phyloP scores from a whole-genome alignment of 1,140 invertebrate genomes.

The Cepaea nemoralis region DNA sequence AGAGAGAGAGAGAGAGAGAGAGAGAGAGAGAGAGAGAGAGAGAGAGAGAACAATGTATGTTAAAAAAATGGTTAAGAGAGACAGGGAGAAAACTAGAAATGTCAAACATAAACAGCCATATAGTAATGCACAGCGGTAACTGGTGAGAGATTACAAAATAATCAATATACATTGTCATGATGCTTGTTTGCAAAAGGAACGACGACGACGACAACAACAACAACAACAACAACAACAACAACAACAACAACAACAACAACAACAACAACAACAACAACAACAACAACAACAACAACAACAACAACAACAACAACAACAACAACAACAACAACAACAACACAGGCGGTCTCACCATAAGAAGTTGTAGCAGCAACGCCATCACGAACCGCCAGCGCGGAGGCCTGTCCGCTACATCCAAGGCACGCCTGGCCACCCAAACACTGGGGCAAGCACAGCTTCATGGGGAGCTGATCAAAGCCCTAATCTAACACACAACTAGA shows the following conservation, averaged over 20 bases:
- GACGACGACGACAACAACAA: too few relatives aligned
- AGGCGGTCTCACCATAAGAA: background rate
- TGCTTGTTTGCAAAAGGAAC: too few relatives aligned
- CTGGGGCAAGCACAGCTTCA: slow-evolving; percentile 43
- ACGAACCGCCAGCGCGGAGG: background rate
- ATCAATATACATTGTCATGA: too few relatives aligned
- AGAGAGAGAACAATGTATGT: too few relatives aligned
- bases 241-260: background rate
- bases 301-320: background rate
- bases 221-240: too few relatives aligned
- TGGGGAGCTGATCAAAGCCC: background rate
- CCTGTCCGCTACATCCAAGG: slow-evolving; percentile 27
- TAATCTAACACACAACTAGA: background rate
- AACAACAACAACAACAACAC: background rate
- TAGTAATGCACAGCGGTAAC: too few relatives aligned
- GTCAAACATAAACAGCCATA: too few relatives aligned
- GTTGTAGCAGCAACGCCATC: background rate
- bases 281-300: slow-evolving; percentile 18
- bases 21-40: too few relatives aligned
- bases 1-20: too few relatives aligned
- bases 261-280: slow-evolving; percentile 19
- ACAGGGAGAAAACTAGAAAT: too few relatives aligned
- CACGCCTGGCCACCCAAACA: slow-evolving; percentile 37
- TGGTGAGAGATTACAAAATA: too few relatives aligned
- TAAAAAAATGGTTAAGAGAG: too few relatives aligned